These are phyloP conservation scores for Stratiolaelaps scimitus DNA, from an alignment of 1,140 invertebrate species.

Conservation along the genomic window DNA sequence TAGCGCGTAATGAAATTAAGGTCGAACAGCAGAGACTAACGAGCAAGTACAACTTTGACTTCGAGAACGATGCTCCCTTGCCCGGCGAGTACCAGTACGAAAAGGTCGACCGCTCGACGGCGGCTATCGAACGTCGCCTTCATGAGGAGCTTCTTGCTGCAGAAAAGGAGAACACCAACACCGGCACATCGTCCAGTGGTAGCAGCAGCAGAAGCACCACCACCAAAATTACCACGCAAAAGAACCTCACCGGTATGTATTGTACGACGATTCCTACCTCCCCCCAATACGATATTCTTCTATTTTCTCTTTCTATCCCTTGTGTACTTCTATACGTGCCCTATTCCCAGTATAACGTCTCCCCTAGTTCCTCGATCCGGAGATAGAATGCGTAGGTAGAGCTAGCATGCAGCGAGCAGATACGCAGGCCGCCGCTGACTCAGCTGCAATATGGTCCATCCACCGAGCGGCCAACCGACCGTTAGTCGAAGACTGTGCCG, in stretches of 20 bases:
- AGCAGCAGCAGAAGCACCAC: too few relatives aligned
- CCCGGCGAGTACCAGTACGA: constrained; percentile 18
- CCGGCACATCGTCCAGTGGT: too few relatives aligned
- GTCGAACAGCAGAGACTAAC: constrained; percentile 6
- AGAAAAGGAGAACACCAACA: not conserved
- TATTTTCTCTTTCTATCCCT: not conserved
- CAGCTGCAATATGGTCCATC: not conserved
- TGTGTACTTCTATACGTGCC: not conserved
- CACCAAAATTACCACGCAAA: not conserved
- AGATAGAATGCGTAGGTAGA: not conserved
- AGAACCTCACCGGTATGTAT: constrained; percentile 23
- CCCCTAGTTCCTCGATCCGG: not conserved
- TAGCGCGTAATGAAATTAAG: constrained; percentile 22
- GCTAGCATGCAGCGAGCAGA: not conserved
- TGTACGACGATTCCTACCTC: not conserved
- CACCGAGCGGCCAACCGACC: constrained; percentile 3
- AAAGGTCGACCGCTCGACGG: constrained; percentile 9
- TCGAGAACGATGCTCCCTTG: constrained; percentile 10
- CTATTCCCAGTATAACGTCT: not conserved
- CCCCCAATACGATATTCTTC: not conserved
- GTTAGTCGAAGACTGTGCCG: constrained; percentile 25
- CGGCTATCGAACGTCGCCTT: not conserved
- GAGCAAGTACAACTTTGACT: constrained; percentile 29
- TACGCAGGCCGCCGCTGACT: not conserved
- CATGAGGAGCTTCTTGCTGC: not conserved